phyloP scores from a whole-genome alignment of 2,113 vertebrate species.

The Antechinus stuartii region DNA sequence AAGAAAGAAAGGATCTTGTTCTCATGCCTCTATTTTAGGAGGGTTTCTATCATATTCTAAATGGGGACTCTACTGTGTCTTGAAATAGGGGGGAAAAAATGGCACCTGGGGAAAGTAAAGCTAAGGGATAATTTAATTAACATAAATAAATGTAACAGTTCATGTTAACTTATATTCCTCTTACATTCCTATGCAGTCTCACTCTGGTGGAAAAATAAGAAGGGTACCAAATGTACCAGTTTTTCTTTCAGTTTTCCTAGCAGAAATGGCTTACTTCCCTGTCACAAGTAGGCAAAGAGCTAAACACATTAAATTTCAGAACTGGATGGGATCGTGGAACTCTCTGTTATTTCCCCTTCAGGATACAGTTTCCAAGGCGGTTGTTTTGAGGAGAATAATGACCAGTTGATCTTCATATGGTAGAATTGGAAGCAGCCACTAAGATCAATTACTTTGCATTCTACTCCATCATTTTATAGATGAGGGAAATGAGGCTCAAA shows the following conservation, averaged over 20 bases:
- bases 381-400: neutral
- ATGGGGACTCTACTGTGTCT: neutral
- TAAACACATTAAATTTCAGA: neutral
- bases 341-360: neutral
- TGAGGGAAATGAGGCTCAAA: neutral
- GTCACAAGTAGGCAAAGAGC: neutral
- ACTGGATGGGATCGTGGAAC: neutral
- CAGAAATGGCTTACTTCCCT: neutral
- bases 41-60: fast-evolving
- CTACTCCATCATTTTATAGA: neutral
- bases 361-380: neutral
- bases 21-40: neutral
- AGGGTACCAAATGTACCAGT: neutral
- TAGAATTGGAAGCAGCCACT: neutral
- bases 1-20: neutral
- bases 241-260: neutral
- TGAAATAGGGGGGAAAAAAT: neutral
- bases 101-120: neutral
- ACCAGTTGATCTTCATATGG: neutral
- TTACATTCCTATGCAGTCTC: neutral
- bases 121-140: neutral
- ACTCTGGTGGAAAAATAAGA: neutral
- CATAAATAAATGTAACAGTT: neutral
- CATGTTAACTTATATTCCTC: neutral
- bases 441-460: neutral